Evolutionary conservation across 2,113 vertebrate species (phyloP).

Genomic region (Lampris megalopsis): DNA sequence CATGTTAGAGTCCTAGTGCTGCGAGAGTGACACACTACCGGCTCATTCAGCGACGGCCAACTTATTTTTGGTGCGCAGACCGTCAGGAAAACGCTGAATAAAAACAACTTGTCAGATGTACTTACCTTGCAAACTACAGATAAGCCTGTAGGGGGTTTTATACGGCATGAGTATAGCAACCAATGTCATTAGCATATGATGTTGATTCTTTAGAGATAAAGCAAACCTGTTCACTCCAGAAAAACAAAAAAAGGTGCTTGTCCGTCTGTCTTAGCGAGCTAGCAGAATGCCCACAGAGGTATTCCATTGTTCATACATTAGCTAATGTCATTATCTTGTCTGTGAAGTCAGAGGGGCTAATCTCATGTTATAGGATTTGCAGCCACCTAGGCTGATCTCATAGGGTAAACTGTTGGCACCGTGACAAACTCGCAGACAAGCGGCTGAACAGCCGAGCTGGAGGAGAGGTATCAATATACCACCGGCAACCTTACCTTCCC

Average conservation of each 20-base stretch:
- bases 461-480: constrained; percentile 63
- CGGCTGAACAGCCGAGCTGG: constrained; percentile 62
- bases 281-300: constrained; percentile 70
- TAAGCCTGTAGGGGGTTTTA: constrained; percentile 15
- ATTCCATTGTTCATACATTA: constrained; percentile 77
- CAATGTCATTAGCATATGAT: constrained; percentile 31
- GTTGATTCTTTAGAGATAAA: constrained; percentile 43
- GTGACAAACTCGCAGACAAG: constrained; percentile 65
- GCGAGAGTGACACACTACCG: constrained; percentile 59
- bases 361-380: constrained; percentile 83
- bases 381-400: constrained; percentile 80
- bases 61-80: constrained; percentile 19
- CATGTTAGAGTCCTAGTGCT: constrained; percentile 62
- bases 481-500: constrained; percentile 53
- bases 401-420: constrained; percentile 74
- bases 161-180: constrained; percentile 11
- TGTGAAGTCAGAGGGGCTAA: constrained; percentile 79
- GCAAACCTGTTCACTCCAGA: constrained; percentile 40
- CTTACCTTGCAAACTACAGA: constrained; percentile 14
- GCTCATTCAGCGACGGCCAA: constrained; percentile 56
- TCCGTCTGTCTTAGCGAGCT: constrained; percentile 51
- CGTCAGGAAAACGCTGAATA: constrained; percentile 45
- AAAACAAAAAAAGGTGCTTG: constrained; percentile 61
- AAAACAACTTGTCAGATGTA: constrained; percentile 39
- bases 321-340: constrained; percentile 83